Conservation (phyloP, 2,797 vertebrate genomes). For the Periparus ater region DNA sequence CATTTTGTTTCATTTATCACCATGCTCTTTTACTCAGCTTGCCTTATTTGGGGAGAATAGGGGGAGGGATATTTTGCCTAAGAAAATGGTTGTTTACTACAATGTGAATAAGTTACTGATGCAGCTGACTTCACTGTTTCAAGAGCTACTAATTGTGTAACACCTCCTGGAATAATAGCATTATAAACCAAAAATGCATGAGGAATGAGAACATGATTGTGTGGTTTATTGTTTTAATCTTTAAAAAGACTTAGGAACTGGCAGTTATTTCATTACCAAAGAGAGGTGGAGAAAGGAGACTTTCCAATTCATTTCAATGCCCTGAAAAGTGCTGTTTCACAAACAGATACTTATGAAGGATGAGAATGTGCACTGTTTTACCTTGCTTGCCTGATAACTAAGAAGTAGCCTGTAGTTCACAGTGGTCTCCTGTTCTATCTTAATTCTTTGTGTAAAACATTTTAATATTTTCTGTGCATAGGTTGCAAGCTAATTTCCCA, state of each 20-base stretch:
- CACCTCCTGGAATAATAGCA: not conserved
- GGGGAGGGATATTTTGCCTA: not conserved
- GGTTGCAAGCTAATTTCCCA: not conserved
- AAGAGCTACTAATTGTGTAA: not conserved
- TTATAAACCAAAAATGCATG: not conserved
- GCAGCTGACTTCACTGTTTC: not conserved
- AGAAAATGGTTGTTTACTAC: not conserved
- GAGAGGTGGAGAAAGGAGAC: not conserved
- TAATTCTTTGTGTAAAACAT: not conserved
- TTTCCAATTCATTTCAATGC: not conserved
- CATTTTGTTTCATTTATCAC: not conserved
- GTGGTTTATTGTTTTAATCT: constrained; percentile 1
- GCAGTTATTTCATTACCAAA: not conserved
- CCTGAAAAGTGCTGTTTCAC: not conserved
- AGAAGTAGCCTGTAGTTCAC: not conserved
- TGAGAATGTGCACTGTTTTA: not conserved
- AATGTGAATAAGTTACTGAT: not conserved
- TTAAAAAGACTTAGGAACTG: not conserved
- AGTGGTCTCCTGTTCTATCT: not conserved
- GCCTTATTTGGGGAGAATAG: not conserved
- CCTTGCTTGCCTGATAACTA: not conserved
- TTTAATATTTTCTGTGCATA: not conserved
- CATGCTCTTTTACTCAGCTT: not conserved
- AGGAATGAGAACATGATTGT: not conserved
- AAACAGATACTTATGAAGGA: not conserved